Base-by-base conservation (phyloP, 1,140 invertebrate species). In the Leptinotarsa undecemlineata region DNA sequence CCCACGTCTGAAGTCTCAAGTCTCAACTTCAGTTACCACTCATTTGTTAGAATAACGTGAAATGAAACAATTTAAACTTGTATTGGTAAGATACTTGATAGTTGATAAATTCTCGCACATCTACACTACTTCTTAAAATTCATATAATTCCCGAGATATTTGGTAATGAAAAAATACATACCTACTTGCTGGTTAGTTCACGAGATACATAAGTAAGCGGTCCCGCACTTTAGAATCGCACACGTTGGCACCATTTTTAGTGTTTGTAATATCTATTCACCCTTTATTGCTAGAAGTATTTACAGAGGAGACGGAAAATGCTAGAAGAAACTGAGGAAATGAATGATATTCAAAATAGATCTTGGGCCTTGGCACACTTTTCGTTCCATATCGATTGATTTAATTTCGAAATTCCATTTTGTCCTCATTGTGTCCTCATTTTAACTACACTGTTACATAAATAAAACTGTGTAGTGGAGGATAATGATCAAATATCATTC, bases 191-290 rank as follows among this genome's bases (percentile, higher is more conserved):
- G 6, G n/a, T 62, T 62, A 62, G 60, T n/a, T 21, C 6, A 62
- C n/a, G n/a, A 62, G 8, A 62, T 62, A 19, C 21, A 33, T 23
- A 66, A 20, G 15, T 68, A n/a, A 23, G 57, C 48, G 26, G 69
- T 17, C 17, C 15, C 51, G 51, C 48, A 71, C 51, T 60, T 51
- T 60, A 71, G 19, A 48, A 17, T 57, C n/a, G 15, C 51, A 71
- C 69, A 48, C 48, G 11, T 71, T 71, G 69, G 69, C 69, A 71
- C 69, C 69, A 13, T 71, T 71, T 71, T 71, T n/a, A 71, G 69
- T 71, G 69, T 71, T 71, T 71, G n/a, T 51, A 42, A 42, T 42
- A 42, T 67, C 42, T 42, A 23, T 47, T 51, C 23, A 69, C 57
- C 42, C 48, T 71, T 68, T 71, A 71, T 71, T 71, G 69, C 69